Percentiles rank a stretch among this genome's conserved stretches.
Evolutionary conservation across 2,797 vertebrate genomes (phyloP).

Genomic region (Peromyscus aztecus): DNA sequence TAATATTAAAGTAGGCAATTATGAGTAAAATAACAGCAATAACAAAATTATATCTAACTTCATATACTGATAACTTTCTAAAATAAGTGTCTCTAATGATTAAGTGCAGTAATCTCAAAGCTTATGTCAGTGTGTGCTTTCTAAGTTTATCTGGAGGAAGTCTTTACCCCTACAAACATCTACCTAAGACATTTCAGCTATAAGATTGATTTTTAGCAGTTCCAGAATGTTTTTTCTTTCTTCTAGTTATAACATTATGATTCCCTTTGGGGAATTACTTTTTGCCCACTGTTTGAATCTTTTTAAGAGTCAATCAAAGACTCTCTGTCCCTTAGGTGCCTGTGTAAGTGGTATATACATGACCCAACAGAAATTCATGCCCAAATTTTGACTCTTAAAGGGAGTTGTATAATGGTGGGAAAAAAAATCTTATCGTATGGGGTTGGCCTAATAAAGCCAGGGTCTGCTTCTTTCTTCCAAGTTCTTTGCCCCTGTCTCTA

Average conservation of each 20-base stretch:
- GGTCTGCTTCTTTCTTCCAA: background rate
- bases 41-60: conserved; percentile 61
- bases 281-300: background rate
- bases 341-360: background rate
- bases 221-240: background rate
- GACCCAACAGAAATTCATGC: background rate
- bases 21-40: conserved; percentile 48
- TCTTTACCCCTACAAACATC: background rate
- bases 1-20: conserved; percentile 74
- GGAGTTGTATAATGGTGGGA: background rate
- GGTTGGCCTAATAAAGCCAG: background rate
- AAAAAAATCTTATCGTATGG: background rate
- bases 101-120: conserved; percentile 60
- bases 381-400: conserved; percentile 19
- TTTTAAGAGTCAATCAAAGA: background rate
- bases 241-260: background rate
- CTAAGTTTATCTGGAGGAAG: conserved; percentile 22
- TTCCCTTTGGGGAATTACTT: conserved; percentile 53
- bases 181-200: background rate
- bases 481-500: background rate
- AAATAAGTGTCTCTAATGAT: conserved; percentile 58
- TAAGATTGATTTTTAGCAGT: conserved; percentile 7
- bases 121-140: conserved; percentile 44
- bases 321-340: background rate
- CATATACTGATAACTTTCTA: conserved; percentile 40